Base-by-base conservation (phyloP, 2,113 vertebrate genomes). In the Clupea harengus region DNA sequence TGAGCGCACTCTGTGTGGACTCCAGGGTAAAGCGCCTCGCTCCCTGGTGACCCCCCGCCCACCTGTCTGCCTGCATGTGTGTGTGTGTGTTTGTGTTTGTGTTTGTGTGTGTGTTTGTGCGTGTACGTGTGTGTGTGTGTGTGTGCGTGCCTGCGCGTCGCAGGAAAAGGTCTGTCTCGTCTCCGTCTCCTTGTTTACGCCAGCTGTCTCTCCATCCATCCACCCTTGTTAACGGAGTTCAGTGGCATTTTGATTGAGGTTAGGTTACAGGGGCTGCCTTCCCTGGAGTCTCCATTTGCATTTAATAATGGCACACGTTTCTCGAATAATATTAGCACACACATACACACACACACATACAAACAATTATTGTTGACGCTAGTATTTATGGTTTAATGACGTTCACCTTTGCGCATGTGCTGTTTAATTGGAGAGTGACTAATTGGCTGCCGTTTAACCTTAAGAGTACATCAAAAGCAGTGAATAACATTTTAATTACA, bases 401-500 rank as follows among this genome's bases (percentile, higher is more conserved):
- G 86, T 85, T 90, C 91, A 90, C 89, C 89, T 92, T 89, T 86
- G 81, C 85, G 22, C 82, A 82, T 81, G 47, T 82, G 85, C 83
- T 84, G 57, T 86, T 90, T 88, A 85, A 83, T 86, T 84, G 85
- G 81, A 49, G 86, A 86, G 84, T 84, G 81, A 84, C 86, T 90
- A 84, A 89, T 89, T 89, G 87, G 84, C 85, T 85, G 81, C 52
- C 87, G 72, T 88, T 91, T 90, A 91, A 92, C 88, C 85, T 86
- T 87, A 89, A 88, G 86, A 78, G 75, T 88, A 84, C 89, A 92
- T 89, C 86, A 88, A 90, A 88, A 80, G 85, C 89, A 88, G 81
- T 57, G 88, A 88, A 86, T 88, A 86, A 87, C 86, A 86, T 86
- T 88, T 86, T 89, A 90, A 90, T 92, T 89, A 90, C 25, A 82